Base-by-base conservation (phyloP, 1,140 invertebrate species). In the Eulimnadia texana region DNA sequence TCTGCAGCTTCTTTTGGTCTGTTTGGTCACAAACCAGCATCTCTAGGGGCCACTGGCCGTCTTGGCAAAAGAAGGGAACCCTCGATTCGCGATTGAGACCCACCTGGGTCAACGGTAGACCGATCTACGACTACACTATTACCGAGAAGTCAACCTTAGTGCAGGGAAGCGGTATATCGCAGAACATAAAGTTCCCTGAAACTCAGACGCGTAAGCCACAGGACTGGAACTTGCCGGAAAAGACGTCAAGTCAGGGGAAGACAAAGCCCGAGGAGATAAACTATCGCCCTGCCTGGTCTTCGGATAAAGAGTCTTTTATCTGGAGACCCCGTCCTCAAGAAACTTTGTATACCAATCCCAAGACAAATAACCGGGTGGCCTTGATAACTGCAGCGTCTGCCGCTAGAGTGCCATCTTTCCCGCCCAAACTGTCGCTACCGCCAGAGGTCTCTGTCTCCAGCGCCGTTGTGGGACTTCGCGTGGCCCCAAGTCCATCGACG, bases 401-500 rank as follows among this genome's bases (percentile, higher is more conserved):
- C 42, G 16, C 55, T 58, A 58, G 19, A 20, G 42, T 3, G 27
- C 19, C 28, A 16, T 27, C 27, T 25, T 10, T 19, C 16, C 28
- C 28, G 55, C 24, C 28, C 42, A 22, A n/a, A 33, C 55, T 42
- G 28, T 27, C 42, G 28, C 55, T 58, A 16, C 55, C 55, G 19
- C 11, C 55, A 3, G 55, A 58, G 25, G 55, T 61, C 10, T 54
- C 47, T 2, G 52, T 61, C 33, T 61, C 60, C 23, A 61, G 60
- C 19, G 49, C 49, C 3, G 50, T 54, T 24, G 50, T 61, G 1
- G 50, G 53, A 20, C 33, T 61, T 24, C 51, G 33, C 25, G 51
- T 61, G n/a, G 50, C 29, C 60, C 60, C 0, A 61, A 61, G 24
- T 57, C 55, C 13, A 11, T 57, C 10, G 28, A n/a, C n/a, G 55